Evolutionary conservation across 2,113 vertebrate species (phyloP).

Genomic region (Osmerus eperlanus): DNA sequence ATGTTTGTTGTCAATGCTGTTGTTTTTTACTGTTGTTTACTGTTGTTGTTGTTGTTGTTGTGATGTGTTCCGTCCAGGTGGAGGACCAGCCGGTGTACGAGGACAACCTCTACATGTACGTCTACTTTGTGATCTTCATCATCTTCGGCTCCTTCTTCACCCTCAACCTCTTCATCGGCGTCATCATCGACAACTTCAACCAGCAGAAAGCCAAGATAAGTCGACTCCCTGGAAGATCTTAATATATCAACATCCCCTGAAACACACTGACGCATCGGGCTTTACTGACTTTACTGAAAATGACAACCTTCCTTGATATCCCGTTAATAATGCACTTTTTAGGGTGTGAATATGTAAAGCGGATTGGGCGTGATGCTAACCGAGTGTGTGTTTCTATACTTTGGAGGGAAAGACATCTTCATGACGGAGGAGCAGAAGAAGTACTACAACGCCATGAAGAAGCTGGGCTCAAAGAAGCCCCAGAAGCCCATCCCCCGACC

Average conservation of each 20-base stretch:
- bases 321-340: neutral
- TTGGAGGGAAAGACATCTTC: conserved; percentile 93
- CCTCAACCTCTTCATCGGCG: conserved; percentile 11
- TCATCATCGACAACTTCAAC: conserved; percentile 18
- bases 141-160: conserved; percentile 9
- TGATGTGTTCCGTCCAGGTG: neutral
- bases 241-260: too few species aligned
- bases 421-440: conserved; percentile 99
- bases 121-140: conserved; percentile 14
- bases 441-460: conserved; percentile 97
- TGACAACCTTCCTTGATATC: neutral
- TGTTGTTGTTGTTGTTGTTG: neutral
- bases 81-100: conserved; percentile 7
- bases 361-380: neutral
- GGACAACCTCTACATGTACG: conserved; percentile 10
- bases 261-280: too few species aligned
- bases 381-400: conserved; percentile 68
- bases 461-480: conserved; percentile 91
- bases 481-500: conserved; percentile 93
- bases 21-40: too few species aligned
- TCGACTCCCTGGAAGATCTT: neutral
- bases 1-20: too few species aligned
- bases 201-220: conserved; percentile 14
- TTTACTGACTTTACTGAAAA: neutral
- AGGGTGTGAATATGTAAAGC: too few species aligned